A percentile compares a stretch with the other conserved stretches of the same genome.
These are phyloP conservation scores for Aricia artaxerxes DNA, from an alignment of 2,888 invertebrate genomes.

Conservation along the genomic window DNA sequence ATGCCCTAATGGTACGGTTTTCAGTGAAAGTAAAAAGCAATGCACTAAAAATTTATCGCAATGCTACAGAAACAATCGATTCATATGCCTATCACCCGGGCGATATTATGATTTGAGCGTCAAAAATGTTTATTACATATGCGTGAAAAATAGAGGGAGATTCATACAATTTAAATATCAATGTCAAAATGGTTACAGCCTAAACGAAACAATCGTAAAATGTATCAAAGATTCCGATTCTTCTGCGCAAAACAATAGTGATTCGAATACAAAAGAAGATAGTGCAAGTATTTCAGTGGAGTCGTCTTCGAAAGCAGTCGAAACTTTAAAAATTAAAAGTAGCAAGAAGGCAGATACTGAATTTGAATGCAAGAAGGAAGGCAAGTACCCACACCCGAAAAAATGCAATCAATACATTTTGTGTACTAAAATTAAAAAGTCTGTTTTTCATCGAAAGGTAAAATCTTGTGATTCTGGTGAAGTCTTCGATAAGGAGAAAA, in stretches of 20 bases:
- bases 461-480: conserved; percentile 69
- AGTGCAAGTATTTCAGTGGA: conserved; percentile 37
- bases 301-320: conserved; percentile 23
- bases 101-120: conserved; percentile 61
- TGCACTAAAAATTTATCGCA: conserved; percentile 74
- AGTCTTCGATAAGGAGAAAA: conserved; percentile 62
- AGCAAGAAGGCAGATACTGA: conserved; percentile 38
- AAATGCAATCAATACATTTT: conserved; percentile 71
- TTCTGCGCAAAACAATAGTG: conserved; percentile 39
- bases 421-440: conserved; percentile 58
- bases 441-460: conserved; percentile 54
- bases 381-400: conserved; percentile 60
- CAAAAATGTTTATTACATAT: conserved; percentile 69
- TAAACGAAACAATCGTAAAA: conserved; percentile 56
- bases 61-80: conserved; percentile 70
- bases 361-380: conserved; percentile 59
- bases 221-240: conserved; percentile 49
- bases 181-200: conserved; percentile 59
- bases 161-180: conserved; percentile 64
- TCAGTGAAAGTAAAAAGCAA: conserved; percentile 66
- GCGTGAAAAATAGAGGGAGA: conserved; percentile 53
- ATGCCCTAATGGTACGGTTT: conserved; percentile 68
- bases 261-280: conserved; percentile 45
- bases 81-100: conserved; percentile 67
- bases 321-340: conserved; percentile 36